These are phyloP conservation scores for Psittacula derbiana DNA, from an alignment of 2,797 vertebrate species.

Conservation along the genomic window DNA sequence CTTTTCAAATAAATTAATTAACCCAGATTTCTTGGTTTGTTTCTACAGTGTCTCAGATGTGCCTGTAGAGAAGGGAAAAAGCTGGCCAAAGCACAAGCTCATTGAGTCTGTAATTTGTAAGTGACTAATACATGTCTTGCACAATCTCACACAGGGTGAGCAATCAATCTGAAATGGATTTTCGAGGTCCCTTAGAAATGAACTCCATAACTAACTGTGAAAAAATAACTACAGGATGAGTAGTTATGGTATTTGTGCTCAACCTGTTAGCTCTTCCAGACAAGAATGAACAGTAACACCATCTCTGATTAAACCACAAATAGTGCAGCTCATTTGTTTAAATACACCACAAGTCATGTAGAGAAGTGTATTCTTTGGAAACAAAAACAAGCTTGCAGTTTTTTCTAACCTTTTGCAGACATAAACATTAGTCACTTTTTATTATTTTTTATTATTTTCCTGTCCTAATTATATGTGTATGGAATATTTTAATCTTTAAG, in stretches of 20 bases:
- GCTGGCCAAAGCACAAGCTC: background rate
- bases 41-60: background rate
- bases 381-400: background rate
- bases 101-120: background rate
- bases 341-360: background rate
- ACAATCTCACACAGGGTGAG: background rate
- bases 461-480: background rate
- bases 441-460: background rate
- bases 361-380: background rate
- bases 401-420: background rate
- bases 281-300: background rate
- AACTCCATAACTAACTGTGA: background rate
- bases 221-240: background rate
- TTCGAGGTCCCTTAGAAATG: background rate
- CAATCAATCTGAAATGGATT: background rate
- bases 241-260: background rate
- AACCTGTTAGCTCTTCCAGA: background rate
- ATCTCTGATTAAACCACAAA: background rate
- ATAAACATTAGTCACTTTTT: constrained; percentile 39
- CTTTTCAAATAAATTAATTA: background rate
- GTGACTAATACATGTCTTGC: background rate
- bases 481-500: background rate
- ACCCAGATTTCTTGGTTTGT: background rate
- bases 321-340: background rate
- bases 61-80: background rate